Percentiles rank a stretch among this genome's conserved stretches.
Evolutionary conservation across 2,888 invertebrate species (phyloP).

Genomic region (Metopia argyrocephala): DNA sequence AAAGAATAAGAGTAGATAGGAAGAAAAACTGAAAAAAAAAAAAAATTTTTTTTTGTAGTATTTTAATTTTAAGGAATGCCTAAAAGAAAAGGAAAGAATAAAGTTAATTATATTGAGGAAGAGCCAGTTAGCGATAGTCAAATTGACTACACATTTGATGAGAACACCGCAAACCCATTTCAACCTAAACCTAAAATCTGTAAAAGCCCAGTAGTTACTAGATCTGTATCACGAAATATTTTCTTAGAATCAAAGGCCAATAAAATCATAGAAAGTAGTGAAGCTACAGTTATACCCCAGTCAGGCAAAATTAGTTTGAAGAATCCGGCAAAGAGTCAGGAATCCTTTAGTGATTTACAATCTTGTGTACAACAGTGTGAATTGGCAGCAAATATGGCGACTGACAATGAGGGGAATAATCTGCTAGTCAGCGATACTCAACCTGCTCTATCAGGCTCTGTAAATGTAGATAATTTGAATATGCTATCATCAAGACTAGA

Average conservation of each 20-base stretch:
- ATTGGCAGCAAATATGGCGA: not conserved
- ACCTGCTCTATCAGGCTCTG: not conserved
- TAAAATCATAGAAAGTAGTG: not conserved
- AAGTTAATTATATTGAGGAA: not conserved
- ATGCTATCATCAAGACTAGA: not conserved
- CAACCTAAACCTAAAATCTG: not conserved
- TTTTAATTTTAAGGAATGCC: not conserved
- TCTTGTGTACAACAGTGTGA: not conserved
- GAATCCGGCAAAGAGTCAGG: no score
- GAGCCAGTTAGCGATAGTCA: not conserved
- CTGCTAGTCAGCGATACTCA: not conserved
- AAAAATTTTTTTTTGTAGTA: not conserved
- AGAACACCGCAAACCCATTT: not conserved
- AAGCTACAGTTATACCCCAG: not conserved
- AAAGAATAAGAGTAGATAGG: no score
- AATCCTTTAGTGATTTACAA: no score
- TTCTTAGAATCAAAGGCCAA: no score
- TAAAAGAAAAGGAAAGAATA: not conserved
- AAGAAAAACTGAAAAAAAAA: no score
- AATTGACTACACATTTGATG: not conserved
- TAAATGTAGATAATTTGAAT: not conserved
- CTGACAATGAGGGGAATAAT: not conserved
- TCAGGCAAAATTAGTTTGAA: not conserved
- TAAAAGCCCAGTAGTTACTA: not conserved
- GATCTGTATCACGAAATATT: not conserved